Evolutionary conservation across 2,888 invertebrate genomes (phyloP).

Genomic region (Tenthredo notha): DNA sequence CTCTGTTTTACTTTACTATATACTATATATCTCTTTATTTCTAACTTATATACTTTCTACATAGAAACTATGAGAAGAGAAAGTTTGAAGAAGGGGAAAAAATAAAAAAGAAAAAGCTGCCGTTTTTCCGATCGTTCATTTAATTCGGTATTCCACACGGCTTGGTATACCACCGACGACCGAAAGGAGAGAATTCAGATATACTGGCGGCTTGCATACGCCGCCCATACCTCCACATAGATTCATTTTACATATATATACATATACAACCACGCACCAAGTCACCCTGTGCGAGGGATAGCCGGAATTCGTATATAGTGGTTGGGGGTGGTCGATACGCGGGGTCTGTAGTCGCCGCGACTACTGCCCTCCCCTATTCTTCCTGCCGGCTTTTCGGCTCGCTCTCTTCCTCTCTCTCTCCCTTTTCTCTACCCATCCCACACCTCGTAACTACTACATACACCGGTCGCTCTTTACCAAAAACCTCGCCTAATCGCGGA

Average conservation of each 20-base stretch:
- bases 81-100: too few relatives aligned
- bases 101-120: not conserved
- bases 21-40: too few relatives aligned
- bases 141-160: not conserved
- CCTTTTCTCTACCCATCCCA: slow-evolving; percentile 57
- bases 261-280: not conserved
- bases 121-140: not conserved
- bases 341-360: slow-evolving; percentile 73
- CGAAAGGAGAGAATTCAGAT: not conserved
- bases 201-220: not conserved
- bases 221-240: not conserved
- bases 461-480: not conserved
- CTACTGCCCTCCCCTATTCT: slow-evolving; percentile 74
- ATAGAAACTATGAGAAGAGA: not conserved
- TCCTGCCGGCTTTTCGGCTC: slow-evolving; percentile 75
- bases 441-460: slow-evolving; percentile 15
- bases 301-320: slow-evolving; percentile 16
- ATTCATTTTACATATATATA: not conserved
- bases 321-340: slow-evolving; percentile 74
- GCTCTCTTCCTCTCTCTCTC: slow-evolving; percentile 60
- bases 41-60: not conserved
- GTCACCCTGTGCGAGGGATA: not conserved
- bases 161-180: slow-evolving; percentile 2
- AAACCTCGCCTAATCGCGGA: slow-evolving; percentile 74
- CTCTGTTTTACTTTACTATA: not conserved